phyloP scores from a whole-genome alignment of 2,797 vertebrate genomes.

The Silurus aristotelis region DNA sequence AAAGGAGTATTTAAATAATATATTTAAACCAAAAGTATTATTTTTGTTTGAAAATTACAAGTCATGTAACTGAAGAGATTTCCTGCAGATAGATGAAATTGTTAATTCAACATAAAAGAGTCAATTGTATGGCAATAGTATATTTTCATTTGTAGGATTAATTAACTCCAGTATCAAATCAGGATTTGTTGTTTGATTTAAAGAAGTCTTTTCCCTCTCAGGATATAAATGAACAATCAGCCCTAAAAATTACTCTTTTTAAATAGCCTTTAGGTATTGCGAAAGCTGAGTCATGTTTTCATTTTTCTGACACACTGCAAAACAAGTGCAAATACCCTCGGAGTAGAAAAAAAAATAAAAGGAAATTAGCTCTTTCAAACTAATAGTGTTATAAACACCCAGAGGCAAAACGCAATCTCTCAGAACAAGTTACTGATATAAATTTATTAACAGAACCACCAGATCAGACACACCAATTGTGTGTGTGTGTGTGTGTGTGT shows the following conservation, averaged over 20 bases:
- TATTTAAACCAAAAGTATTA: neutral
- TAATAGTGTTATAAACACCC: conserved; percentile 7
- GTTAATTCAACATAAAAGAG: neutral
- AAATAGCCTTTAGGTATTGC: neutral
- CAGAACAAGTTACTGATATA: conserved; percentile 19
- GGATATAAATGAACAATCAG: neutral
- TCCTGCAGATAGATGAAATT: neutral
- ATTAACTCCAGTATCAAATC: too few relatives aligned
- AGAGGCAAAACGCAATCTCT: conserved; percentile 25
- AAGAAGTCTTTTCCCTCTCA: neutral
- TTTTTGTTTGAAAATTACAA: neutral
- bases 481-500: neutral
- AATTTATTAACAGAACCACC: neutral
- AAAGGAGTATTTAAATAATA: neutral
- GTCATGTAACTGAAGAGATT: neutral
- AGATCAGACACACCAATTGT: neutral
- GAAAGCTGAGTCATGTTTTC: neutral
- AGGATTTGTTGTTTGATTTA: neutral
- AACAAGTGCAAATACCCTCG: neutral
- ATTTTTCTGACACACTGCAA: neutral
- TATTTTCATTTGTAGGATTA: neutral
- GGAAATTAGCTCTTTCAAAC: conserved; percentile 10
- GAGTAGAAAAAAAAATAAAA: neutral
- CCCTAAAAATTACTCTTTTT: neutral
- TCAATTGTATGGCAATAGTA: neutral